Evolutionary conservation across 2,113 vertebrate species (phyloP).

Genomic region (Thomomys bottae): DNA sequence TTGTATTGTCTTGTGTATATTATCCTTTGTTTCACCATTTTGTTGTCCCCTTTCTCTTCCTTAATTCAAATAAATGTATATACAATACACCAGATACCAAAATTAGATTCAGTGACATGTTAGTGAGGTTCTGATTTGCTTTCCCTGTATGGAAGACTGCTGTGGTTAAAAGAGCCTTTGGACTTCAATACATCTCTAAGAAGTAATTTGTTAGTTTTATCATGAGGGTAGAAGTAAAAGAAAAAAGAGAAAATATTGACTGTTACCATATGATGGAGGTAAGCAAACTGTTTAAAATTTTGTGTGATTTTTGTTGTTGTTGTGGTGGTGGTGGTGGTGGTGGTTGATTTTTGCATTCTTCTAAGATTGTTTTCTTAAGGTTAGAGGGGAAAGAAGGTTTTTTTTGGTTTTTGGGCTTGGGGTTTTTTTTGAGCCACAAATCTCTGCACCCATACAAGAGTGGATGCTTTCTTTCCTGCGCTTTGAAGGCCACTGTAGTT

Average conservation of each 20-base stretch:
- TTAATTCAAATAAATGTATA: too few relatives aligned
- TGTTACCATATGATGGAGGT: not conserved
- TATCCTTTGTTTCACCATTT: too few relatives aligned
- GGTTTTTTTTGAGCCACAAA: not conserved
- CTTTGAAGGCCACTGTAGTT: not conserved
- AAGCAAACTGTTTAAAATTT: not conserved
- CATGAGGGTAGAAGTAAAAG: not conserved
- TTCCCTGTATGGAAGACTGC: rapidly evolving
- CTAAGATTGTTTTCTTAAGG: not conserved
- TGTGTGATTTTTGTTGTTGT: not conserved
- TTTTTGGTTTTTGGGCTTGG: too few relatives aligned
- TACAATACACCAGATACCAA: too few relatives aligned
- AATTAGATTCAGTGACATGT: too few relatives aligned
- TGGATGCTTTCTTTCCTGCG: not conserved
- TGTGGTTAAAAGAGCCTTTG: not conserved
- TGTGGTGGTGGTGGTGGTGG: too few relatives aligned
- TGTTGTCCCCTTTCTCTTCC: too few relatives aligned
- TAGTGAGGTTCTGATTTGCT: too few relatives aligned
- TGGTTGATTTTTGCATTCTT: not conserved
- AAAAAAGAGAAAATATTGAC: not conserved
- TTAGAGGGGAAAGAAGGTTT: not conserved
- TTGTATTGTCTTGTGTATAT: too few relatives aligned
- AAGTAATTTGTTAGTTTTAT: not conserved
- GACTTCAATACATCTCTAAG: not conserved
- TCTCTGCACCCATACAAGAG: not conserved